Evolutionary conservation across 2,113 vertebrate species (phyloP).

Genomic region (Polypterus bichir): DNA sequence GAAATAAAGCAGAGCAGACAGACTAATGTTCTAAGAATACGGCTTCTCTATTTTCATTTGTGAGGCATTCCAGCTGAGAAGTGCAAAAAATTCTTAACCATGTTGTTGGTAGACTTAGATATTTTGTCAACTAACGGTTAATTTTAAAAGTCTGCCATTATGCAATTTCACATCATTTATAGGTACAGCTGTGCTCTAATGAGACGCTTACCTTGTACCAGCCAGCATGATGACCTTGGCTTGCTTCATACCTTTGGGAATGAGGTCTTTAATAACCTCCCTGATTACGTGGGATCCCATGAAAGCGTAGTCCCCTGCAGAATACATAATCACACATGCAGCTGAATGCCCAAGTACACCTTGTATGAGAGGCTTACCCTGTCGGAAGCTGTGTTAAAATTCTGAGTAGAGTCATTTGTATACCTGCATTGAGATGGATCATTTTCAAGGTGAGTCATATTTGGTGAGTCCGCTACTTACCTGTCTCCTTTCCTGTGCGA

Average conservation of each 20-base stretch:
- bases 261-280: conserved; percentile 65
- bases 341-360: not conserved
- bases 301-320: conserved; percentile 50
- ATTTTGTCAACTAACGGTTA: not conserved
- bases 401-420: not conserved
- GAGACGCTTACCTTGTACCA: conserved; percentile 51
- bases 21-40: no score
- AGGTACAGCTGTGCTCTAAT: not conserved
- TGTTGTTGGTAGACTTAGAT: conserved; percentile 11
- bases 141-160: not conserved
- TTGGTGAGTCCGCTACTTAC: conserved; percentile 2
- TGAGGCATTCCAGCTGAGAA: no score
- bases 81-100: conserved; percentile 26
- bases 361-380: not conserved
- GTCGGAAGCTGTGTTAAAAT: not conserved
- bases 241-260: conserved; percentile 58
- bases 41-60: no score
- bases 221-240: conserved; percentile 62
- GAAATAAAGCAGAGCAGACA: no score
- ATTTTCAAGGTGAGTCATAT: no score
- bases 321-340: not conserved
- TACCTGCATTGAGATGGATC: no score
- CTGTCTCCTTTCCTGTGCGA: conserved; percentile 26
- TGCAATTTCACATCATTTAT: not conserved
- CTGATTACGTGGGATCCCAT: conserved; percentile 66